Evolutionary conservation across 2,113 vertebrate genomes (phyloP), one percentile per base, ranked within the genome.

Genomic region (Pseudorhombus dupliciocellatus): DNA sequence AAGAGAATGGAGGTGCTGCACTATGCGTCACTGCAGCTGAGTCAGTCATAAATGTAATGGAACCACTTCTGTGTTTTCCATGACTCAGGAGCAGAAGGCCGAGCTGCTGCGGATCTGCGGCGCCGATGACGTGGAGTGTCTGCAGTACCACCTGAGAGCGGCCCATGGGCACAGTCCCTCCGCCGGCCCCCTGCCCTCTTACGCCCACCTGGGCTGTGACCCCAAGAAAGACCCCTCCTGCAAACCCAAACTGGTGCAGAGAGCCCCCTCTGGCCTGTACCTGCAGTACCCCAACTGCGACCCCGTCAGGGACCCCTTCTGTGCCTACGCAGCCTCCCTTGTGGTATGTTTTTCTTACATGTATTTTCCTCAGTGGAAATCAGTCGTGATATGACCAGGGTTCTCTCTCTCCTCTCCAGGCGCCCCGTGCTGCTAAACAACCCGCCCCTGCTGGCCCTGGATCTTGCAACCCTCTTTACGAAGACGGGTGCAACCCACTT

Each of bases 71-170:
- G 0, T 70, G 0, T 58, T 66, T 21, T 0, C 54, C 16, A 0
- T 57, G 4, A 4, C 68, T 24, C 56, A 93, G 81, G 90, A 94
- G 78, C 92, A 94, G 85, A 92, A 91, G 78, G 72, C 90, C 0
- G 93, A 94, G 82, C 89, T 94, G 46, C 79, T 94, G 85, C 89
- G 93, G 6, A 92, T 94, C 85, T 94, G 94, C 40, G 54, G 86
- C 0, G 4, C 91, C 1, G 91, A 94, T 0, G 94, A 94, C 20
- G 86, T 90, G 0, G 94, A 94, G 81, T 94, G 94, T 77, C 81
- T 94, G 25, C 94, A 94, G 90, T 94, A 93, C 73, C 94, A 94
- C 74, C 77, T 94, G 56, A 92, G 86, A 52, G 94, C 92, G 0
- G 92, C 94, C 37, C 84, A 85, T 8, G 94, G 94, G 18, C 64